Conservation (phyloP, 1,140 invertebrate species). For the Colletes latitarsis region DNA sequence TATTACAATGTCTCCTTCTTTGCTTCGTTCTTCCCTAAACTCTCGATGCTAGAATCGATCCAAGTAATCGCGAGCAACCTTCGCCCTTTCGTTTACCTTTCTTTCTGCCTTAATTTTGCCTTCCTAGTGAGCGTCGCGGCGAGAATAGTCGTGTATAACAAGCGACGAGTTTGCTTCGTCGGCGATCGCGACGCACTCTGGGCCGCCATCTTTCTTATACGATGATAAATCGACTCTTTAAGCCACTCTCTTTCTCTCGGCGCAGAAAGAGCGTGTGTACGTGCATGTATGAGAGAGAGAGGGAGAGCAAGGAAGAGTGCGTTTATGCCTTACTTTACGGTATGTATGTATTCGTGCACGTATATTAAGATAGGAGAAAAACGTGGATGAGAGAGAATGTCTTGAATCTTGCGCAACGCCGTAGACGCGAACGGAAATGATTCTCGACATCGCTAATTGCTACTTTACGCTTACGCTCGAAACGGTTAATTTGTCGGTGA, state of each 20-base stretch:
- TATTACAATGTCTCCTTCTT: conserved; percentile 58
- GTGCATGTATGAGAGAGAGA: conserved; percentile 6
- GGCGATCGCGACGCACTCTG: not conserved
- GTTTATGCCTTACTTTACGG: conserved; percentile 2
- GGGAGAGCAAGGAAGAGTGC: conserved; percentile 4
- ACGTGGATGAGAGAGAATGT: not conserved
- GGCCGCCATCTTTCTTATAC: not conserved
- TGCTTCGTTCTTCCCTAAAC: conserved; percentile 5
- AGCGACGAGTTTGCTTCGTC: no score
- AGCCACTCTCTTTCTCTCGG: conserved; percentile 38
- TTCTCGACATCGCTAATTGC: not conserved
- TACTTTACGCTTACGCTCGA: conserved; percentile 5
- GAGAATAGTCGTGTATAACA: not conserved
- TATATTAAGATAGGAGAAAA: not conserved
- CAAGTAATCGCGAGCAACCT: not conserved
- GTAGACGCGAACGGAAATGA: not conserved
- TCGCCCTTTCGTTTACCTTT: conserved; percentile 18
- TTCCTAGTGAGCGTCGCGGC: not conserved
- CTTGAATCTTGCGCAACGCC: not conserved
- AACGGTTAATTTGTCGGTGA: not conserved
- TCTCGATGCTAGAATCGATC: conserved; percentile 35
- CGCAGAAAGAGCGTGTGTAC: conserved; percentile 24
- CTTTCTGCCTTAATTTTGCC: not conserved
- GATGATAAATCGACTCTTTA: not conserved
- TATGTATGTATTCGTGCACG: not conserved